Evolutionary conservation across 2,797 vertebrate genomes (phyloP).

Genomic region (Myotis vivesi): DNA sequence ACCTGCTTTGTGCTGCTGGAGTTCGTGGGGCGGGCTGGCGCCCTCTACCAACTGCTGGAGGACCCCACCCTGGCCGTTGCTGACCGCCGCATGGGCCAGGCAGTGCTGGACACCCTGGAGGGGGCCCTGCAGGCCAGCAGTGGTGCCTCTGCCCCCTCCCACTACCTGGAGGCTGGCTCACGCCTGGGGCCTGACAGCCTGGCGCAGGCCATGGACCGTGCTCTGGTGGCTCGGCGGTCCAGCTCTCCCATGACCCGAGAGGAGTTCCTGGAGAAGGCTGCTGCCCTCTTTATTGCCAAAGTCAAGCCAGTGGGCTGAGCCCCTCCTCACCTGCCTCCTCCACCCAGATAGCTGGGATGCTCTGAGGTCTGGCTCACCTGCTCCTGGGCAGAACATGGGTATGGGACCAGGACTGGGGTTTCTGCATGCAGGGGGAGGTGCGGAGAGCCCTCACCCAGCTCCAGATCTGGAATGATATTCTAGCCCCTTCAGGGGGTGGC

Average conservation of each 20-base stretch:
- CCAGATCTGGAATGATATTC: not conserved
- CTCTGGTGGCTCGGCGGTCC: conserved; percentile 80
- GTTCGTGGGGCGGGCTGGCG: conserved; percentile 89
- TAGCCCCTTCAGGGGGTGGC: not conserved
- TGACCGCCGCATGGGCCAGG: conserved; percentile 86
- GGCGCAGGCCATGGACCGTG: conserved; percentile 89
- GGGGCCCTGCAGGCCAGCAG: conserved; percentile 88
- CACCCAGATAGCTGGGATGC: not conserved
- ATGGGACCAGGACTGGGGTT: not conserved
- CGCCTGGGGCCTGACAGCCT: conserved; percentile 91
- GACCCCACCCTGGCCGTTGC: conserved; percentile 84
- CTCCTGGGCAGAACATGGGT: not conserved
- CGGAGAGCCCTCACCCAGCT: not conserved
- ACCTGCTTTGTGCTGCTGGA: conserved; percentile 93
- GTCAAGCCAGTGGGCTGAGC: conserved; percentile 90
- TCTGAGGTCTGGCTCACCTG: not conserved
- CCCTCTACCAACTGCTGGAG: conserved; percentile 89
- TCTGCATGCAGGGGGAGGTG: not conserved
- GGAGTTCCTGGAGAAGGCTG: conserved; percentile 93
- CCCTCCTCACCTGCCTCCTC: not conserved
- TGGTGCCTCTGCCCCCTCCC: conserved; percentile 71
- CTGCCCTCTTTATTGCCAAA: conserved; percentile 90
- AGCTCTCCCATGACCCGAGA: conserved; percentile 89
- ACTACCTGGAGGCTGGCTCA: conserved; percentile 92
- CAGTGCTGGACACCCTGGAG: conserved; percentile 90